Evolutionary conservation across 2,797 vertebrate genomes (phyloP).

Genomic region (Manis pentadactyla): DNA sequence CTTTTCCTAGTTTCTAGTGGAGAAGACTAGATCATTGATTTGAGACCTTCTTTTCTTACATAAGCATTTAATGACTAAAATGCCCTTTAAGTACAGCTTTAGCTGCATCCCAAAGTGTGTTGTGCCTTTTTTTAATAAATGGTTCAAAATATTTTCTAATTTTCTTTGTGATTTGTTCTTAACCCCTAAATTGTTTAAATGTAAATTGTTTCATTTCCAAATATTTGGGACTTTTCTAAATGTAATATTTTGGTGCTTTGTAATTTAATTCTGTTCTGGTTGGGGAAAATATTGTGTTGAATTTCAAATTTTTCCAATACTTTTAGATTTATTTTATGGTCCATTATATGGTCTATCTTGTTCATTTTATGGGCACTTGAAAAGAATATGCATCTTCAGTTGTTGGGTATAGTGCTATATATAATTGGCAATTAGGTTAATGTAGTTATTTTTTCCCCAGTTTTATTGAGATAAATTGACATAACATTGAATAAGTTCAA

Average conservation of each 20-base stretch:
- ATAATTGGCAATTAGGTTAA: neutral
- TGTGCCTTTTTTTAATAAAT: neutral
- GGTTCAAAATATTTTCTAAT: constrained; percentile 2
- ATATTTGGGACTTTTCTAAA: neutral
- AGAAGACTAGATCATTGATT: neutral
- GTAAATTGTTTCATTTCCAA: neutral
- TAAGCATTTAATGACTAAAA: neutral
- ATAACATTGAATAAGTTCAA: neutral
- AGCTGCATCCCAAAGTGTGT: neutral
- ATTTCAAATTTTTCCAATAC: neutral
- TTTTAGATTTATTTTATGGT: constrained; percentile 35
- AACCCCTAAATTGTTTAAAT: neutral
- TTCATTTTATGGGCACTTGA: constrained; percentile 13
- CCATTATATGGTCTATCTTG: neutral
- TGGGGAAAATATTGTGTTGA: neutral
- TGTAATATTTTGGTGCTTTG: neutral
- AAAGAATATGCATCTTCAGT: neutral
- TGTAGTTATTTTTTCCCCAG: neutral
- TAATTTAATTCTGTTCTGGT: neutral
- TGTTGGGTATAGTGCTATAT: neutral
- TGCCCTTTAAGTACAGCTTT: neutral
- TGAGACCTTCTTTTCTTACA: neutral
- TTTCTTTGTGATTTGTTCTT: constrained; percentile 18
- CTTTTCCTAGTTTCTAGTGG: constrained; percentile 9
- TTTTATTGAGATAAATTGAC: neutral